A percentile compares a stretch with the other conserved stretches of the same genome.
Conservation (phyloP, 2,888 invertebrate genomes). For the Rambutsinella grinnellia region DNA sequence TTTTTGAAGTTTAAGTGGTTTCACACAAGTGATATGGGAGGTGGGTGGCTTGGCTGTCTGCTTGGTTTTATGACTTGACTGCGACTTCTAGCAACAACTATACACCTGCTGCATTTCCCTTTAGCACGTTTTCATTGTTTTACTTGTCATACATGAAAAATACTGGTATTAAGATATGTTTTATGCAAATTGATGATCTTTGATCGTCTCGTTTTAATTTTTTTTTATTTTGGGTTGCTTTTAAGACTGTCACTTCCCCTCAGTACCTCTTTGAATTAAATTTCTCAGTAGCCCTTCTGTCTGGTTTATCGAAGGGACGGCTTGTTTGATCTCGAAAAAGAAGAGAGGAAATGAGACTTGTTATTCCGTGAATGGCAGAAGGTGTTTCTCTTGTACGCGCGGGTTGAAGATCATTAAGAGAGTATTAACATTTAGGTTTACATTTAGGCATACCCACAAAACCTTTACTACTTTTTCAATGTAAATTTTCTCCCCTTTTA, state of each 20-base stretch:
- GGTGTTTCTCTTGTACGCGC: background rate
- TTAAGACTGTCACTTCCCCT: background rate
- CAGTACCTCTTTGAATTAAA: background rate
- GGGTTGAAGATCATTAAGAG: no score
- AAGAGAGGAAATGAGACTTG: background rate
- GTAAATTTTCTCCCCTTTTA: no score
- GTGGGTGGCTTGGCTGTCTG: background rate
- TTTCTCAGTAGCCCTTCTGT: background rate
- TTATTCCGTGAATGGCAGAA: background rate
- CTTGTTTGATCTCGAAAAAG: background rate
- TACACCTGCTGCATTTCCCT: background rate
- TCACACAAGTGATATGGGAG: background rate
- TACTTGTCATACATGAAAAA: background rate
- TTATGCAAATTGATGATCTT: background rate
- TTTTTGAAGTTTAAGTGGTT: background rate
- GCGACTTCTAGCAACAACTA: background rate
- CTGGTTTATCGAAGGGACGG: background rate
- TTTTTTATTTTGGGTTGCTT: background rate
- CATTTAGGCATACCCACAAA: no score
- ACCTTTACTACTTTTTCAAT: no score
- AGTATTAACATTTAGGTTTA: no score
- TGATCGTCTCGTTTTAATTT: background rate
- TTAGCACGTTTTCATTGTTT: background rate
- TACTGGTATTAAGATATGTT: background rate
- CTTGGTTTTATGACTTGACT: background rate